Conservation (phyloP, 2,113 vertebrate genomes). For the Tachysurus vachellii region DNA sequence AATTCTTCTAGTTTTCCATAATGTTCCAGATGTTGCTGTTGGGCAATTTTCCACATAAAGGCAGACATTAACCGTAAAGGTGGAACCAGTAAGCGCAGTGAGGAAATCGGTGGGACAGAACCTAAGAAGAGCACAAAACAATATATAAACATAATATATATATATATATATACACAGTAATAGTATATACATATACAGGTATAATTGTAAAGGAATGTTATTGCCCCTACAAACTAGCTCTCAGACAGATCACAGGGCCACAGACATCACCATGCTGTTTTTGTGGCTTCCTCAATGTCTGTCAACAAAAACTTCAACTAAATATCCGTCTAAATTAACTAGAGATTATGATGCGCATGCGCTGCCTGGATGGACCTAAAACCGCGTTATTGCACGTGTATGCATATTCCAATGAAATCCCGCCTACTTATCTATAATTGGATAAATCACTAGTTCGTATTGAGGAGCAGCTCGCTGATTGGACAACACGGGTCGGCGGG, state of each 20-base stretch:
- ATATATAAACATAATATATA: no score
- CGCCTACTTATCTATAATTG: background rate
- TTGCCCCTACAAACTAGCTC: background rate
- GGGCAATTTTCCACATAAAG: conserved; percentile 77
- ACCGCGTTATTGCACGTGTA: background rate
- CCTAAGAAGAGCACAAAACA: conserved; percentile 50
- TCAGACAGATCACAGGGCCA: no score
- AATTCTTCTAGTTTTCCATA: conserved; percentile 81
- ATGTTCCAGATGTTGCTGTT: conserved; percentile 69
- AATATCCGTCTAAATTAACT: background rate
- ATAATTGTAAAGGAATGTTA: background rate
- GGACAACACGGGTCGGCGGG: background rate
- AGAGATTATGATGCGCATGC: background rate
- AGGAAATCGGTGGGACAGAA: conserved; percentile 69
- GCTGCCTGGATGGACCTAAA: rapidly evolving
- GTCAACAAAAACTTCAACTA: background rate
- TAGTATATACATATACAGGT: no score
- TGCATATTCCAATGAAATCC: no score
- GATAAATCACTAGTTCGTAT: background rate
- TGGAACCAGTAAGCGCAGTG: conserved; percentile 71
- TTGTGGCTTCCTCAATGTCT: background rate
- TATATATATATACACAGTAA: no score
- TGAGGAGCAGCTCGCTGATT: background rate
- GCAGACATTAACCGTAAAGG: conserved; percentile 77
- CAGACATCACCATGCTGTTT: background rate